A percentile compares a stretch with the other conserved stretches of the same genome.
phyloP scores from a whole-genome alignment of 1,140 invertebrate species.

The Homarus americanus region DNA sequence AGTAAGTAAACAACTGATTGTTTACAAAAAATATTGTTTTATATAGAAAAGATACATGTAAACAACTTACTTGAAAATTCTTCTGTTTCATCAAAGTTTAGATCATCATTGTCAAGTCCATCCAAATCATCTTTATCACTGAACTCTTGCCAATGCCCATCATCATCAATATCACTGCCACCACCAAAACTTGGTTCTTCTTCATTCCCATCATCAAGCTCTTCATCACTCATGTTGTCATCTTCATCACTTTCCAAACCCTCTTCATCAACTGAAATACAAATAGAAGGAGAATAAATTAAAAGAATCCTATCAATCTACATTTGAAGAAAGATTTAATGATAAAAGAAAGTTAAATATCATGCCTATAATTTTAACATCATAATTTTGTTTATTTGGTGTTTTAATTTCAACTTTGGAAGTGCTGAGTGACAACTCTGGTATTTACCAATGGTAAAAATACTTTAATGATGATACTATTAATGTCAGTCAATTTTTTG shows the following conservation, averaged over 20 bases:
- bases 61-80: slow-evolving; percentile 59
- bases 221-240: neutral
- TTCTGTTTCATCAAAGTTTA: slow-evolving; percentile 75
- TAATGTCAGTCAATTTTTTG: no score
- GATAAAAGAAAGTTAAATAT: no score
- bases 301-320: neutral
- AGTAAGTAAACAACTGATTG: no score
- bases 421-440: no score
- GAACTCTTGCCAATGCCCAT: neutral
- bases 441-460: no score
- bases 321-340: neutral
- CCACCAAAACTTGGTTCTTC: neutral
- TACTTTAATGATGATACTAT: no score
- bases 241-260: neutral
- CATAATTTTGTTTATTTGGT: no score
- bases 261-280: neutral
- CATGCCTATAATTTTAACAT: no score
- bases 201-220: neutral
- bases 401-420: no score
- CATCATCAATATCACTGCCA: neutral
- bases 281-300: neutral
- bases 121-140: neutral
- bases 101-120: slow-evolving; percentile 78
- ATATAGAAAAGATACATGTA: no score
- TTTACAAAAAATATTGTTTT: no score